Evolutionary conservation across 2,888 invertebrate species (phyloP).

Genomic region (Heliconius hortense): DNA sequence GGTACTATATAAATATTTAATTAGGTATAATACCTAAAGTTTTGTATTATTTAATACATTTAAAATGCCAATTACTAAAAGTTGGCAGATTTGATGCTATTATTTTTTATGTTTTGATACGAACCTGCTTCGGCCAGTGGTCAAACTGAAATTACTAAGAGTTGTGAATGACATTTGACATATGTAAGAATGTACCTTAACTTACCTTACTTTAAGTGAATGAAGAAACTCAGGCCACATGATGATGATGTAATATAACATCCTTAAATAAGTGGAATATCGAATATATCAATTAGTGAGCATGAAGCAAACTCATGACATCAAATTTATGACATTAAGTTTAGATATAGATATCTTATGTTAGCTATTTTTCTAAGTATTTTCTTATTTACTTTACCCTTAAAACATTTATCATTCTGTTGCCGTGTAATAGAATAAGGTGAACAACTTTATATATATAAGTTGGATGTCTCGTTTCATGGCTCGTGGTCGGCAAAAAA

Average conservation of each 20-base stretch:
- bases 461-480: conserved; percentile 27
- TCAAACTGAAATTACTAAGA: too few relatives aligned
- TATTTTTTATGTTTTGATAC: too few relatives aligned
- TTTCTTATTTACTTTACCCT: background rate
- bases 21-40: background rate
- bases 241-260: too few relatives aligned
- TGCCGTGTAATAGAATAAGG: conserved; percentile 12
- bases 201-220: too few relatives aligned
- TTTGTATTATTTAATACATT: background rate
- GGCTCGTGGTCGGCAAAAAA: conserved; percentile 41
- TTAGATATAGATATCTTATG: background rate
- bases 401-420: background rate
- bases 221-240: too few relatives aligned
- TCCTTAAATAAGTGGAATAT: too few relatives aligned
- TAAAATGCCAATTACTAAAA: background rate
- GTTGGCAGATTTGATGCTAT: too few relatives aligned
- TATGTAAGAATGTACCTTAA: too few relatives aligned
- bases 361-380: background rate
- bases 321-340: background rate
- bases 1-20: background rate
- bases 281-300: background rate
- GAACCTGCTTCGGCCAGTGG: too few relatives aligned
- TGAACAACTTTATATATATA: conserved; percentile 20
- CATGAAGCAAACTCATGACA: background rate
- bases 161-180: too few relatives aligned